Evolutionary conservation across 1,140 invertebrate species (phyloP), one percentile per base, ranked within the genome.

Genomic region (Zaprionus capensis): DNA sequence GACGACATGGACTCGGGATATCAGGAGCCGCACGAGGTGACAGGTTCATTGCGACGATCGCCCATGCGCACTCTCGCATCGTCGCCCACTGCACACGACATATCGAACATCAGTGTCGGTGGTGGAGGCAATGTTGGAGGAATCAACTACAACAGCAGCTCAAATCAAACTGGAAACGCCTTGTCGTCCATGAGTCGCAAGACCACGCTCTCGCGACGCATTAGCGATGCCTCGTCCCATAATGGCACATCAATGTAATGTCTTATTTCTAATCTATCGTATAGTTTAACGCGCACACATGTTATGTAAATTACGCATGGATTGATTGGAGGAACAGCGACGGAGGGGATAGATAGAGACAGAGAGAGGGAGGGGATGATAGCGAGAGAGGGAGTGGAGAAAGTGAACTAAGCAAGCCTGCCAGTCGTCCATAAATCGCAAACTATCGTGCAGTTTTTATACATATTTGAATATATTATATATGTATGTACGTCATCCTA

Each of bases 21-120:
- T 75, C 93, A 93, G 75, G 93, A 93, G 62, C 93, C 93, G 0
- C 93, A 93, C 38, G 93, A 93, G 71, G 84, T 91, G 0, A 93
- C 94, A 28, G 94, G 94, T 1, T 94, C 94, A 0, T 53, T 95
- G 7, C 93, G 93, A 5, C 90, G 94, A 15, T 93, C 93, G 4
- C 92, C 93, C 22, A 91, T 91, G 80, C 92, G 94, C 20, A 93
- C 93, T 1, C 67, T 95, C 15, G 96, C 97, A 0, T 96, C 96
- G 12, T 96, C 96, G 1, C 96, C 96, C 0, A 97, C 96, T 2
- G 94, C 96, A 74, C 96, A 97, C 76, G 96, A 97, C 83, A 95
- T 96, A 95, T 4, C 96, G 95, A 26, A 87, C 96, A 24, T 96
- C 96, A 96, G 96, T 2, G 96, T 96, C 41, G 41, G 41, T 46